A percentile compares a stretch with the other conserved stretches of the same genome.
Evolutionary conservation across 2,888 invertebrate genomes (phyloP).

Genomic region (Odontomyia ornata): DNA sequence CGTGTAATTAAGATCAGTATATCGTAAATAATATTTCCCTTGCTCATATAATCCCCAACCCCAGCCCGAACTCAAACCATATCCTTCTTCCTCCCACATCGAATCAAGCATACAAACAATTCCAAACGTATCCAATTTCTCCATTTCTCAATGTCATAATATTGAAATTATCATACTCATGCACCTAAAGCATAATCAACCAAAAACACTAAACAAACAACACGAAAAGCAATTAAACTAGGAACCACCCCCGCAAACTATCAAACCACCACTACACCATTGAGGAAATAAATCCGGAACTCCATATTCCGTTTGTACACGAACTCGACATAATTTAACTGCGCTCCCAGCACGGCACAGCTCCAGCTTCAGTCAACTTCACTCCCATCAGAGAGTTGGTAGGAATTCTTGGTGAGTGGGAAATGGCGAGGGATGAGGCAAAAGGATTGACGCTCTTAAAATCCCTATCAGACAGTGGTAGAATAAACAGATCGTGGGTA

Average conservation of each 20-base stretch:
- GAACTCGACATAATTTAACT: not conserved
- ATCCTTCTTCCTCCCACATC: not conserved
- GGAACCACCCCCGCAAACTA: constrained; percentile 30
- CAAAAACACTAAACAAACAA: constrained; percentile 38
- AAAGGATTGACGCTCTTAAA: not conserved
- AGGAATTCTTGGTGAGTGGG: not conserved
- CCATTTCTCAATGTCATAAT: constrained; percentile 17
- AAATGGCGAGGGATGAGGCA: not conserved
- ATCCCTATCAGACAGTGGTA: constrained; percentile 19
- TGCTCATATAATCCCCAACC: no score
- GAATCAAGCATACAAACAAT: constrained; percentile 2
- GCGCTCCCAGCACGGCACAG: no score
- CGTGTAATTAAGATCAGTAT: no score
- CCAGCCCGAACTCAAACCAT: not conserved
- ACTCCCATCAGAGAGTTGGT: not conserved
- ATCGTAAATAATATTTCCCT: no score
- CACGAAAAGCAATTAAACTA: constrained; percentile 38
- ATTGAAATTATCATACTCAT: constrained; percentile 25
- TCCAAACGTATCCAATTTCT: constrained; percentile 9
- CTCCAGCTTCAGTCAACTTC: no score
- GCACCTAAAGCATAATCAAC: constrained; percentile 34
- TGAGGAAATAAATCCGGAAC: constrained; percentile 25
- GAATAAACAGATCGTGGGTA: not conserved
- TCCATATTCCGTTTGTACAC: constrained; percentile 11
- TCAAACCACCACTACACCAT: not conserved